Evolutionary conservation across 2,797 vertebrate species (phyloP), one percentile per base, ranked within the genome.

Genomic region (Pseudotriccus pelzelni): DNA sequence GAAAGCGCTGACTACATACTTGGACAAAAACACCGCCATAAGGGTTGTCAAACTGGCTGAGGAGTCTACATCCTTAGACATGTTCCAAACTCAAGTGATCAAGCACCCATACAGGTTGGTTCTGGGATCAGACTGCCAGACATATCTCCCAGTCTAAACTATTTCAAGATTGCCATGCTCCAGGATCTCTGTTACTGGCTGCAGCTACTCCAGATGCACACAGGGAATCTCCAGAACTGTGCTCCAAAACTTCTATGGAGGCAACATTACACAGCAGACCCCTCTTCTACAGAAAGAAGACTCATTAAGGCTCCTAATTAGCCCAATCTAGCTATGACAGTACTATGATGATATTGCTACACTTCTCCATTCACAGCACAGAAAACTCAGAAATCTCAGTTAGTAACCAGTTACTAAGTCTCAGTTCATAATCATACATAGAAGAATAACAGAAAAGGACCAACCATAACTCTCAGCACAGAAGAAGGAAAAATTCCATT

Each of bases 21-120:
- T 8, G 18, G 22, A 18, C 47, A 72, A 34, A 49, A 2, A 0
- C 2, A 6, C 10, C 2, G 14, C 6, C 30, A 23, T 8, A 3
- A 85, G 11, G 4, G 3, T 9, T 7, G 18, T 41, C n/a, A 25
- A 49, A 58, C 15, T 23, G 14, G 27, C 22, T 55, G 5, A 11
- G 21, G 9, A 79, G 39, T 23, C 14, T 25, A 27, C 18, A 44
- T 8, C 25, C 13, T 11, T 21, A 5, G 15, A 43, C 23, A 0
- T 2, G 5, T 4, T 50, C 23, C 53, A 28, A 43, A 50, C 5
- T 39, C 7, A 56, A n/a, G 10, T 1, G 6, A 30, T 41, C 60
- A 74, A 44, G n/a, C 15, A 72, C 20, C 9, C 8, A 17, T 3
- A 74, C 2, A 1, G 53, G 12, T 37, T 37, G 27, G 4, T 16